Conservation (phyloP, 64 coral and sea anemone genomes). For the Hydrozoanthus tunicans region DNA sequence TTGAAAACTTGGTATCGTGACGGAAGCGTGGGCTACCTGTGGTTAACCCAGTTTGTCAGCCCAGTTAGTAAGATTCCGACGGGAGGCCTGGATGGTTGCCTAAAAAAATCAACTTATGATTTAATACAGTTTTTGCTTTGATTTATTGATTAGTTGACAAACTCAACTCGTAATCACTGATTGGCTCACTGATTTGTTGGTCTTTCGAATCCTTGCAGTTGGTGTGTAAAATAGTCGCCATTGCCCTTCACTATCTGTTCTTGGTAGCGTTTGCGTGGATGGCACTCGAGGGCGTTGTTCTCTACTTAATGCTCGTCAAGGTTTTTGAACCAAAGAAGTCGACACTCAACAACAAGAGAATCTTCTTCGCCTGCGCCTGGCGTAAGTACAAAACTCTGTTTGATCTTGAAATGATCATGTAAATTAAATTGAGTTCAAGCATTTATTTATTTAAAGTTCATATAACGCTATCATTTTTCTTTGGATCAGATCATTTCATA, state of each 20-base stretch:
- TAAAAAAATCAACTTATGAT: too few species aligned
- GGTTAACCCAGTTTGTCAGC: too few species aligned
- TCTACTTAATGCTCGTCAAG: slow-evolving; percentile 88
- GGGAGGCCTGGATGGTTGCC: too few species aligned
- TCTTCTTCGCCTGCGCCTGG: slow-evolving; percentile 82
- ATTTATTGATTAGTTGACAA: too few species aligned
- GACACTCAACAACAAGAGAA: slow-evolving; percentile 63
- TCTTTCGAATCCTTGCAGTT: slow-evolving; percentile 18
- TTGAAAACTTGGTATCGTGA: too few species aligned
- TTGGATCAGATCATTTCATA: too few species aligned
- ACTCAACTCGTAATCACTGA: too few species aligned
- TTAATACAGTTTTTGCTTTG: too few species aligned
- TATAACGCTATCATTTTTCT: not conserved
- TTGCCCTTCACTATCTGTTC: slow-evolving; percentile 78
- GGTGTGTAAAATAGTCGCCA: slow-evolving; percentile 68
- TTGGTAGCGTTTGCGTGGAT: slow-evolving; percentile 87
- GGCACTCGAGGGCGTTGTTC: slow-evolving; percentile 82
- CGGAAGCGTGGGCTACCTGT: too few species aligned
- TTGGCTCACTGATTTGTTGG: not conserved
- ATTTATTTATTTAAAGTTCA: not conserved
- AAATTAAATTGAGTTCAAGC: not conserved
- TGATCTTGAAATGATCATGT: not conserved
- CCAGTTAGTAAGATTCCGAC: too few species aligned
- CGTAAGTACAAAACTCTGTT: slow-evolving; percentile 38
- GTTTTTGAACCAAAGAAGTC: slow-evolving; percentile 80